Base-by-base conservation (phyloP, 2,888 invertebrate species). In the Mythimna albipuncta region DNA sequence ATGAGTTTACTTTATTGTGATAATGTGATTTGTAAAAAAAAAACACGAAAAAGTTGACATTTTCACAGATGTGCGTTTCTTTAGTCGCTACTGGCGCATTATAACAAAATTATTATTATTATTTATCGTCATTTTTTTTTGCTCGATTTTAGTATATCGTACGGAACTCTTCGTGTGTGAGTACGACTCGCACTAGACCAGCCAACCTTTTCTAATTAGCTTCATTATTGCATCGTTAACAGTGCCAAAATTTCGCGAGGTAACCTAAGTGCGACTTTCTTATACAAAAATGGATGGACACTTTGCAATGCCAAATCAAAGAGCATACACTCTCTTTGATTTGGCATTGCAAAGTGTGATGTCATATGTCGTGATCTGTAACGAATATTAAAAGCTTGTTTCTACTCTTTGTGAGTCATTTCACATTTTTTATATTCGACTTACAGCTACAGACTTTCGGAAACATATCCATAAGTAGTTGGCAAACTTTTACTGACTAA, bases 131-230 rank as follows among this genome's bases (percentile, higher is more conserved):
- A 13, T 16, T 11, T 47, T 16, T 47, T 16, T 47, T 47, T 16
- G 13, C 16, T 47, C 7, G n/a, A 7, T 52, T 52, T 10, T 9
- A n/a, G 4, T n/a, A 4, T 32, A 32, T 2, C 2, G 9, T 52
- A 52, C 9, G 52, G n/a, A 52, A 52, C 52, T n/a, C n/a, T 52
- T 10, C 2, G n/a, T 10, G 6, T 10, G 2, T 9, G 9, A 0
- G 1, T 7, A 9, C 9, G 1, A n/a, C 10, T 52, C n/a, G 9
- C n/a, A 52, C 52, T 52, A 9, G 52, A 1, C 52, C n/a, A n/a
- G 10, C n/a, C n/a, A n/a, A n/a, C n/a, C 13, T 52, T 69, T 75
- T 69, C 65, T 71, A 80, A 83, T 83, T 68, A 70, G 63, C 44
- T 78, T 50, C 32, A 44, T 35, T 35, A 57, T 54, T 26, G 32